phyloP scores from a whole-genome alignment of 2,113 vertebrate species.

The Pachypanchax playfairii region DNA sequence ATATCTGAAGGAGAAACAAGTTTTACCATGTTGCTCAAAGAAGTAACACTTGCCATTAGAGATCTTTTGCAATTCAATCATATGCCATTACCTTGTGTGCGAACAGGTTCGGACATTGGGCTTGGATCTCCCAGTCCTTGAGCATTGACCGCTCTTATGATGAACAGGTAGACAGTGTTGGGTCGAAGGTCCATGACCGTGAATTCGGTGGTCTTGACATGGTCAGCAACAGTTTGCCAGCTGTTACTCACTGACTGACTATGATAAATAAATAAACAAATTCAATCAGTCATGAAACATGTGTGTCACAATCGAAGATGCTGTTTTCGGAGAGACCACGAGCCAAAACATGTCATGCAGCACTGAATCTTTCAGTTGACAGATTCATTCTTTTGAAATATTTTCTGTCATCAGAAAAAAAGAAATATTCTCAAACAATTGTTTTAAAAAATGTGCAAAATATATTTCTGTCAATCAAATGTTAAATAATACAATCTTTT shows the following conservation, averaged over 20 bases:
- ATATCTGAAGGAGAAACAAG: conserved; percentile 83
- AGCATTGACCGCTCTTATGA: conserved; percentile 90
- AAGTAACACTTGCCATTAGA: background rate
- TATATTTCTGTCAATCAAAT: conserved; percentile 2
- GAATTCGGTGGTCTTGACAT: conserved; percentile 86
- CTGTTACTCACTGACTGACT: conserved; percentile 96
- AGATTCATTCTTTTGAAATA: conserved; percentile 14
- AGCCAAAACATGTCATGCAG: conserved; percentile 3
- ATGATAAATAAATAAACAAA: conserved; percentile 18
- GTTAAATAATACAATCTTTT: conserved; percentile 9
- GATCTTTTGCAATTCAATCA: background rate
- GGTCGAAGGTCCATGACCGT: conserved; percentile 88
- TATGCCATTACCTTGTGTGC: conserved; percentile 88
- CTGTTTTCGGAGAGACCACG: background rate
- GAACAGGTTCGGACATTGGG: conserved; percentile 92
- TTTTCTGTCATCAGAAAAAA: conserved; percentile 15
- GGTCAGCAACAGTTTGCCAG: conserved; percentile 94
- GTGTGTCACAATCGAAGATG: background rate
- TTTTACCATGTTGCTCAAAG: conserved; percentile 3
- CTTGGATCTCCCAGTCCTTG: conserved; percentile 95
- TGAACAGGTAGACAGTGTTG: conserved; percentile 95
- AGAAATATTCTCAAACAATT: conserved; percentile 12
- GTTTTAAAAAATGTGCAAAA: background rate
- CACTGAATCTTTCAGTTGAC: conserved; percentile 1
- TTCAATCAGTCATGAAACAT: conserved; percentile 4